phyloP scores from a whole-genome alignment of 1,140 invertebrate species.

The Aphelinus certus region DNA sequence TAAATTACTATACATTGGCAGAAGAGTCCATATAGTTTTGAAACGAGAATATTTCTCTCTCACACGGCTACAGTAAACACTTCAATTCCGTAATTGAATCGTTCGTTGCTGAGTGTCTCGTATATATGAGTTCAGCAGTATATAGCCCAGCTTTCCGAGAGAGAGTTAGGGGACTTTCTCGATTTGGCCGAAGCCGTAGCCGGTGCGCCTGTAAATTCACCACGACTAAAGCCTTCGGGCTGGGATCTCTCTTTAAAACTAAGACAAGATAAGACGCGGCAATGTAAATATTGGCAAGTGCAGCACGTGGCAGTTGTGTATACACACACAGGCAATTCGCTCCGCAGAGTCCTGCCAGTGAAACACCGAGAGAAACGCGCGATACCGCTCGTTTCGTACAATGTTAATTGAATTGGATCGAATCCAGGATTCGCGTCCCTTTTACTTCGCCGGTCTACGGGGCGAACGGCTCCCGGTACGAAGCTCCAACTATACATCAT shows the following conservation, averaged over 20 bases:
- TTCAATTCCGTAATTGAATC: too few species aligned
- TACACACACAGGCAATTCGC: not conserved
- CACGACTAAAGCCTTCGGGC: not conserved
- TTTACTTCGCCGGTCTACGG: not conserved
- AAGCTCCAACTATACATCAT: too few species aligned
- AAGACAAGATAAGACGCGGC: conserved; percentile 22
- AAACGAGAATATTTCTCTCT: too few species aligned
- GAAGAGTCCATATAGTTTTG: too few species aligned
- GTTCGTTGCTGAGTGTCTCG: too few species aligned
- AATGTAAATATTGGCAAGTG: conserved; percentile 30
- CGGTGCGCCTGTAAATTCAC: conserved; percentile 14
- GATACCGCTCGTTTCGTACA: not conserved
- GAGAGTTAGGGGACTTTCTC: too few species aligned
- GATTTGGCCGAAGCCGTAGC: too few species aligned
- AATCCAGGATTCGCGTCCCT: conserved; percentile 11
- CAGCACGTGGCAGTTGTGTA: not conserved
- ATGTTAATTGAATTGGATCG: conserved; percentile 36
- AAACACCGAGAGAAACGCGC: not conserved
- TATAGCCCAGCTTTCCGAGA: too few species aligned
- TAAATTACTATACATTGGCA: too few species aligned
- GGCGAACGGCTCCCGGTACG: too few species aligned
- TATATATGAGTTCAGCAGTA: too few species aligned
- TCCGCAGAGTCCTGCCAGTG: not conserved
- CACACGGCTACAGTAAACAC: too few species aligned
- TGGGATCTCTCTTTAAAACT: conserved; percentile 14